phyloP scores from a whole-genome alignment of 2,888 invertebrate genomes.

The Yponomeuta evonymella region DNA sequence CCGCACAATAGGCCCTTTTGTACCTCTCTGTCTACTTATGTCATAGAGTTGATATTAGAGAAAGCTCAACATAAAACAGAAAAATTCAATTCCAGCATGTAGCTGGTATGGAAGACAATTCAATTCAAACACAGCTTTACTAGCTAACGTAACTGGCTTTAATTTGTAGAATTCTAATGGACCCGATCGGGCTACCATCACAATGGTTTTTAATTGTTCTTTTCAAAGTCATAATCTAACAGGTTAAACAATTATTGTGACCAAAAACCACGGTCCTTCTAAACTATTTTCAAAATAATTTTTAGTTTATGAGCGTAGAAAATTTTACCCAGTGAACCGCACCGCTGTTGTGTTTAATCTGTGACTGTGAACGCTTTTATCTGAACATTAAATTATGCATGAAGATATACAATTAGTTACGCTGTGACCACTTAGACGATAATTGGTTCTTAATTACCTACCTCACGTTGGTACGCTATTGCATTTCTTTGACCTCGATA shows the following conservation, averaged over 20 bases:
- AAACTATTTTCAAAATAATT: too few species aligned
- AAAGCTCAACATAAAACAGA: conserved; percentile 3
- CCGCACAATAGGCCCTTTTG: conserved; percentile 23
- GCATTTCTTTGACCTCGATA: background rate
- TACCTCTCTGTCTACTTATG: conserved; percentile 24
- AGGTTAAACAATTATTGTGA: too few species aligned
- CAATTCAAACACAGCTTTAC: too few species aligned
- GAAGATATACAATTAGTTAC: background rate
- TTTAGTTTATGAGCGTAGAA: too few species aligned
- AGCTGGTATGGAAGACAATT: too few species aligned
- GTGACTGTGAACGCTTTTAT: background rate
- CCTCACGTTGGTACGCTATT: background rate
- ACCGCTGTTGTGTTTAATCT: background rate
- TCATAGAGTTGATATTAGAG: conserved; percentile 3
- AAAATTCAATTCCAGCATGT: background rate
- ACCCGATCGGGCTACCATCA: too few species aligned
- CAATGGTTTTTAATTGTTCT: too few species aligned
- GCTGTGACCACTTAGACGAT: conserved; percentile 1
- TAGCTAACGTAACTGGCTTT: too few species aligned
- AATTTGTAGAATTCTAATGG: too few species aligned
- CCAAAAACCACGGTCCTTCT: too few species aligned
- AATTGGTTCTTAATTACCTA: background rate
- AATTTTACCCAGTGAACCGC: too few species aligned
- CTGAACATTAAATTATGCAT: background rate
- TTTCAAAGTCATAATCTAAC: too few species aligned